These are phyloP conservation scores for Scaptomyza hsui DNA, from an alignment of 1,140 invertebrate genomes.

Conservation along the genomic window DNA sequence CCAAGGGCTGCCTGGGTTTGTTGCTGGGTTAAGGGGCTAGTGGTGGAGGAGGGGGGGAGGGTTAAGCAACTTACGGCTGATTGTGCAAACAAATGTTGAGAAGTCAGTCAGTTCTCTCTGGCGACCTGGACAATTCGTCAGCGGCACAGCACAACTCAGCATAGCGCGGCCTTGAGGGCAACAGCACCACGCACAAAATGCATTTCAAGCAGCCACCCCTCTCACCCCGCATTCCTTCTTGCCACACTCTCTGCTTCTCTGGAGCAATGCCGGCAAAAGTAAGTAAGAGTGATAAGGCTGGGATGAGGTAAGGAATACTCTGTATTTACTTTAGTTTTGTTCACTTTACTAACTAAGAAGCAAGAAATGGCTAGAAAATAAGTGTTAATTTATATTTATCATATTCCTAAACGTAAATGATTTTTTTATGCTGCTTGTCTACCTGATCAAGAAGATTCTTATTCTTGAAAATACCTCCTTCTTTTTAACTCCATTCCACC, in stretches of 20 bases:
- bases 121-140: constrained; percentile 67
- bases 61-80: constrained; percentile 15
- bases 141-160: constrained; percentile 24
- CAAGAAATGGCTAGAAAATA: too few species aligned
- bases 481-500: background rate
- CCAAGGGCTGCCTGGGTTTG: background rate
- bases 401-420: too few species aligned
- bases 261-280: background rate
- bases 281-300: background rate
- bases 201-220: constrained; percentile 42
- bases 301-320: background rate
- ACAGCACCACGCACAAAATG: constrained; percentile 57
- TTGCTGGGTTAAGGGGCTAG: background rate
- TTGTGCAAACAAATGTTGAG: constrained; percentile 38
- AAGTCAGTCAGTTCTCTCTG: background rate
- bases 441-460: too few species aligned
- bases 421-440: too few species aligned
- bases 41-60: constrained; percentile 14
- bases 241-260: background rate
- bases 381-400: too few species aligned
- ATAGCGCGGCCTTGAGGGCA: constrained; percentile 67
- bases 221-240: background rate
- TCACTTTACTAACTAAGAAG: too few species aligned
- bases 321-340: background rate
- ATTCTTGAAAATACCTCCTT: too few species aligned